Evolutionary conservation across 2,888 invertebrate genomes (phyloP).

Genomic region (Ormyrus thymus): DNA sequence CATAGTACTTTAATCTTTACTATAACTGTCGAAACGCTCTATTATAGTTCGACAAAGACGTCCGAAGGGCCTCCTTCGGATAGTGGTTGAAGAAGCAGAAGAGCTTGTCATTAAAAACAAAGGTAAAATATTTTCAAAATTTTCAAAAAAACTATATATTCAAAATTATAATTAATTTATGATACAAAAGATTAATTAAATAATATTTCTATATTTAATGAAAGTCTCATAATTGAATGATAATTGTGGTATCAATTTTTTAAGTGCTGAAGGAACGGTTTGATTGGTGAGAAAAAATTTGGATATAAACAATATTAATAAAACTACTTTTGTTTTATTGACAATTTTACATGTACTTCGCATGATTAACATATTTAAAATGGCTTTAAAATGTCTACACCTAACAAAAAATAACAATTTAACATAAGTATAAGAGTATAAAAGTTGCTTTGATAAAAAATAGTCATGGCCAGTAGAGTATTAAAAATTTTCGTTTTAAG

Average conservation of each 20-base stretch:
- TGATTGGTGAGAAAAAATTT: slow-evolving; percentile 41
- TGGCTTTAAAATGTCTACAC: not conserved
- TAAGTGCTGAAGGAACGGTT: slow-evolving; percentile 21
- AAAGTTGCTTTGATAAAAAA: slow-evolving; percentile 39
- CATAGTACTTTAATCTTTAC: slow-evolving; percentile 57
- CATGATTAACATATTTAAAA: slow-evolving; percentile 46
- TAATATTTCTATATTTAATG: slow-evolving; percentile 16
- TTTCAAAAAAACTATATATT: slow-evolving; percentile 12
- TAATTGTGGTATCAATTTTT: slow-evolving; percentile 18
- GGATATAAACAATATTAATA: slow-evolving; percentile 19
- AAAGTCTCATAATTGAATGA: not conserved
- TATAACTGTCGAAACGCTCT: slow-evolving; percentile 66
- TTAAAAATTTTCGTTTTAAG: not conserved
- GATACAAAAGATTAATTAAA: not conserved
- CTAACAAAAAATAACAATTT: slow-evolving; percentile 4
- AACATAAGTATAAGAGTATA: slow-evolving; percentile 43
- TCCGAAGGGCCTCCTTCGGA: slow-evolving; percentile 71
- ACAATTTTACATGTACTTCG: slow-evolving; percentile 44
- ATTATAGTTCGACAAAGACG: slow-evolving; percentile 74
- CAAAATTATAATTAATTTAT: slow-evolving; percentile 12
- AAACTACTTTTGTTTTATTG: slow-evolving; percentile 54
- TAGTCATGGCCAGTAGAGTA: slow-evolving; percentile 34
- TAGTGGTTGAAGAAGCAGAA: slow-evolving; percentile 73
- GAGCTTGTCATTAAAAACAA: slow-evolving; percentile 66
- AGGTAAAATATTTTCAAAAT: slow-evolving; percentile 62